Conservation (phyloP, 2,113 vertebrate genomes). For the Perca flavescens region DNA sequence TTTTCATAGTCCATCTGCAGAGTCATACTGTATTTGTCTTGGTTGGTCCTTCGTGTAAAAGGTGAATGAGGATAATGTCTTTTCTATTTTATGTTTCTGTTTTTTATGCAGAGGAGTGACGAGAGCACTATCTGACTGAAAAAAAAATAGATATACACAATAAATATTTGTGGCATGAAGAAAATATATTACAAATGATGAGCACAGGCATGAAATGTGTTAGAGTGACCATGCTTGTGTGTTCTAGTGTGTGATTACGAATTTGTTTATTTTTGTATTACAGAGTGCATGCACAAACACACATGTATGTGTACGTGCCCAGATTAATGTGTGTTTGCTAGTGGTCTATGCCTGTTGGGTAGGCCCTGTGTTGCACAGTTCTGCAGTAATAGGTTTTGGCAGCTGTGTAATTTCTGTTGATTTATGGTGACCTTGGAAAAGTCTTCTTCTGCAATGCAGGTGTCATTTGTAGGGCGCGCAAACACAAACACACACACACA, state of each 20-base stretch:
- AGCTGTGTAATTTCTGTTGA: conserved; percentile 85
- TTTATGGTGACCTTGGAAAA: conserved; percentile 81
- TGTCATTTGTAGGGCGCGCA: conserved; percentile 49
- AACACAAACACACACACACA: not conserved
- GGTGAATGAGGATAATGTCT: not conserved
- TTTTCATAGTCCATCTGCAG: conserved; percentile 4
- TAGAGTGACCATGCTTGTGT: not conserved
- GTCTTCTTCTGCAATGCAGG: conserved; percentile 64
- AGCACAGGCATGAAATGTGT: conserved; percentile 1
- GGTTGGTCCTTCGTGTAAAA: not conserved
- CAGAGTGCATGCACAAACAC: not conserved
- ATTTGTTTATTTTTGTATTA: not conserved
- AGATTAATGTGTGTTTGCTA: conserved; percentile 51
- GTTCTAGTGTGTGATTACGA: not conserved
- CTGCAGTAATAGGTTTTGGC: conserved; percentile 81
- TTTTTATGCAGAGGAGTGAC: conserved; percentile 1
- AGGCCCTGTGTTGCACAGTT: conserved; percentile 62
- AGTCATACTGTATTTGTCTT: not conserved
- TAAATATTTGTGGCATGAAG: conserved; percentile 19
- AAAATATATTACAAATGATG: not conserved
- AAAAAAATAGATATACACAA: not conserved
- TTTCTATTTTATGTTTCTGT: not conserved
- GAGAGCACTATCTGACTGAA: not conserved
- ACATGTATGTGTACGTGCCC: not conserved
- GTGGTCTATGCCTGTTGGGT: conserved; percentile 56